Conservation (phyloP, 2,797 vertebrate species). For the Pogonophryne albipinna region DNA sequence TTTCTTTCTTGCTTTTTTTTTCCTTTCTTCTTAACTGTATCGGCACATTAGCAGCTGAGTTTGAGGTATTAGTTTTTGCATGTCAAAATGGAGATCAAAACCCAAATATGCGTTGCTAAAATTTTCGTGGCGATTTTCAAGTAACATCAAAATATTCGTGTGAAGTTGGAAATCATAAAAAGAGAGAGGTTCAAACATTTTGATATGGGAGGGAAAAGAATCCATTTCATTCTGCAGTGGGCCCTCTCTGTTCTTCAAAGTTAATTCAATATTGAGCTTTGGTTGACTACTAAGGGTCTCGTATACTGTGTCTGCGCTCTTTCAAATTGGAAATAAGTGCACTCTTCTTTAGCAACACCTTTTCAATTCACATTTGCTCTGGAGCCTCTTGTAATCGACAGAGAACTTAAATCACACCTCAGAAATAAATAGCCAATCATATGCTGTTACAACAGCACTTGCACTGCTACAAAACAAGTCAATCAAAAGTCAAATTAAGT, state of each 20-base stretch:
- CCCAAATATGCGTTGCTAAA: conserved; percentile 89
- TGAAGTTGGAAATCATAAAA: conserved; percentile 76
- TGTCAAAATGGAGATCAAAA: conserved; percentile 97
- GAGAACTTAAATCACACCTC: conserved; percentile 57
- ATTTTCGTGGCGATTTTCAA: conserved; percentile 75
- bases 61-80: conserved; percentile 99
- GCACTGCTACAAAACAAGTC: conserved; percentile 71
- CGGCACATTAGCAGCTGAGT: conserved; percentile 90
- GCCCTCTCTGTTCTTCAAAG: conserved; percentile 67
- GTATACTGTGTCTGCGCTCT: conserved; percentile 81
- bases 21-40: conserved; percentile 65
- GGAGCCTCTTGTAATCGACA: conserved; percentile 64
- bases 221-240: conserved; percentile 74
- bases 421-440: conserved; percentile 68
- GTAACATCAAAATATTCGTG: conserved; percentile 77
- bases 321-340: conserved; percentile 90
- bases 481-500: conserved; percentile 59
- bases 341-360: conserved; percentile 89
- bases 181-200: conserved; percentile 87
- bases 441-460: conserved; percentile 58
- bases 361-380: conserved; percentile 74
- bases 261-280: conserved; percentile 91
- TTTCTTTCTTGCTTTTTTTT: conserved; percentile 39
- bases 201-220: conserved; percentile 86
- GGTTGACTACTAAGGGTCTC: conserved; percentile 91